A percentile compares a stretch with the other conserved stretches of the same genome.
Conservation (phyloP, 1,140 invertebrate species). For the Pogonognathellus flavescens region DNA sequence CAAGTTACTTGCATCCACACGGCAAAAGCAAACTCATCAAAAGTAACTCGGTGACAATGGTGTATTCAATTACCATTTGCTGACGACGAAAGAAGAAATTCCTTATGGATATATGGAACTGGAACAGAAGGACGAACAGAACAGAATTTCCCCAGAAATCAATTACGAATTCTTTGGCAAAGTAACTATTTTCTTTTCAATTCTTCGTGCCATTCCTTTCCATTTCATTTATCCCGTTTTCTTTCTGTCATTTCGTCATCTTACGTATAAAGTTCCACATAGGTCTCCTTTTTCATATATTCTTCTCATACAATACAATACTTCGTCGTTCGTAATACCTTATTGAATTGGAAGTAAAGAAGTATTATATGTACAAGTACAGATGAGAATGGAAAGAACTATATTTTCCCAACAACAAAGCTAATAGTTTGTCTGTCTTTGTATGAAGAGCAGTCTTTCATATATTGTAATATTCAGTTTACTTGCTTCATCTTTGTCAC, state of each 20-base stretch:
- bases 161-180: conserved; percentile 52
- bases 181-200: conserved; percentile 54
- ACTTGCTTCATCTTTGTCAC: not conserved
- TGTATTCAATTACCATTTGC: too few relatives aligned
- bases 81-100: not conserved
- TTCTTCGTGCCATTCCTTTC: conserved; percentile 22
- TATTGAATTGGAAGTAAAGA: too few relatives aligned
- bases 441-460: not conserved
- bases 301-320: not conserved
- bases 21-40: too few relatives aligned
- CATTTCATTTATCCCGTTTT: conserved; percentile 42
- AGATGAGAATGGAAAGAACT: not conserved
- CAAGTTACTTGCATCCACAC: too few relatives aligned
- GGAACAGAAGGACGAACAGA: too few relatives aligned
- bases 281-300: not conserved
- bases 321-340: not conserved
- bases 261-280: not conserved
- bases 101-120: not conserved
- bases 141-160: conserved; percentile 24
- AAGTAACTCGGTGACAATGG: too few relatives aligned
- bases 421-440: conserved; percentile 28
- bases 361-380: too few relatives aligned
- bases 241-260: conserved; percentile 53
- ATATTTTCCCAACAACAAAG: conserved; percentile 19
- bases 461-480: not conserved